Evolutionary conservation across 2,797 vertebrate genomes (phyloP), one percentile per base, ranked within the genome.

Genomic region (Danionella dracula): DNA sequence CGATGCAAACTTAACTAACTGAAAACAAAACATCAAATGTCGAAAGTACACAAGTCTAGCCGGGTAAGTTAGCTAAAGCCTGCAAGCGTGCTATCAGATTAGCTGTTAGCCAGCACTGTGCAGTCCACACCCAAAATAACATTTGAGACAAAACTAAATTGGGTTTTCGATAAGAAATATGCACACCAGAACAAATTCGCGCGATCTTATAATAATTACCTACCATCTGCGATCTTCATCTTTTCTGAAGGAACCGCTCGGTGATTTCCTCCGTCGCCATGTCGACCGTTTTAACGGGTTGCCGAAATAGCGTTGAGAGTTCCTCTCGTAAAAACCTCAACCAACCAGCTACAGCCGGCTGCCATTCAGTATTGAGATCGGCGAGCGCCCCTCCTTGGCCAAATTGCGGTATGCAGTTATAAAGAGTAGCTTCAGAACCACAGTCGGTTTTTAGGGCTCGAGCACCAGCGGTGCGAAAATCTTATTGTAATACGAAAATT

Each of bases 191-290:
- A 2, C 23, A 27, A 17, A 23, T 1, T 10, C 27, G 41, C 1
- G 9, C 9, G 78, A 89, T 88, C 88, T 79, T 89, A 88, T 87
- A 84, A 85, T 85, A 86, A 82, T 86, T 84, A 89, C 85, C 71
- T 66, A 81, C 77, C 81, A 85, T 83, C 83, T 8, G 86, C 85
- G 79, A 82, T 85, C 76, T 89, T 87, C 87, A 88, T 90, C 87
- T 84, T 82, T 84, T 76, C 85, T 81, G 76, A 82, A 79, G 73
- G 81, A 87, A 88, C 59, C 70, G 78, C 63, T 81, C 80, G 77
- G 71, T 85, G 86, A 81, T 88, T 87, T 86, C 79, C 76, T 79
- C 78, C 75, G 79, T 81, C 77, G 86, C 87, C 90, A 91, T 91
- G 78, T 89, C 87, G 86, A 86, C 85, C 82, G 76, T 85, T 55